Base-by-base conservation (phyloP, 2,113 vertebrate genomes). In the Columbina picui region DNA sequence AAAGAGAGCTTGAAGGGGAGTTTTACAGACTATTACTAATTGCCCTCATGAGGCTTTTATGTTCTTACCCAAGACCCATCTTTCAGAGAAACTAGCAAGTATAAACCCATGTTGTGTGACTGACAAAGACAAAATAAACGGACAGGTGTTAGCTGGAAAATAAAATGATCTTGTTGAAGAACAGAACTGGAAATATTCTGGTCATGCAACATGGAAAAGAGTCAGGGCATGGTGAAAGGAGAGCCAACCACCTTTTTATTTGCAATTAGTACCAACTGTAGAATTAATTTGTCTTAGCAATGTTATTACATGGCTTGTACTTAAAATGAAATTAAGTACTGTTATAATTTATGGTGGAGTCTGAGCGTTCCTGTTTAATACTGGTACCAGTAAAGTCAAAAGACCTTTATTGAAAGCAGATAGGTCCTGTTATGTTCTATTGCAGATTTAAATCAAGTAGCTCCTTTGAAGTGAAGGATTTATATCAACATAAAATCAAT, bases 401-500 rank as follows among this genome's bases (percentile, higher is more conserved):
- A 87, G 53, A 73, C 22, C 14, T 64, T 84, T 39, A 36, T 81
- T 49, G 65, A 89, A 94, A 96, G 30, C 7, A 94, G 89, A 79
- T 19, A 83, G 20, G 9, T 73, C 26, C 27, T 80, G 39, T 87
- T 93, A 64, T 59, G 61, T 80, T 83, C 57, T 76, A 27, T 68
- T 91, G 71, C 25, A 87, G 45, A 57, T 50, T 50, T 93, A 91
- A 89, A 93, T 83, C 81, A 87, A 83, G 67, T 59, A 84, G 38
- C 14, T 96, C 45, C 41, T 92, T 93, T 88, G 50, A 88, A 92
- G 29, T 65, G 76, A 87, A 84, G 67, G 89, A 94, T 90, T 95
- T 94, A 96, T 87, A 91, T 84, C 74, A 90, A 45, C 77, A 91
- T 56, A 68, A 94, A 95, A 89, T 96, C 91, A 75, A 91, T 89